Base-by-base conservation (phyloP, 2,113 vertebrate species). In the Furnarius figulus region DNA sequence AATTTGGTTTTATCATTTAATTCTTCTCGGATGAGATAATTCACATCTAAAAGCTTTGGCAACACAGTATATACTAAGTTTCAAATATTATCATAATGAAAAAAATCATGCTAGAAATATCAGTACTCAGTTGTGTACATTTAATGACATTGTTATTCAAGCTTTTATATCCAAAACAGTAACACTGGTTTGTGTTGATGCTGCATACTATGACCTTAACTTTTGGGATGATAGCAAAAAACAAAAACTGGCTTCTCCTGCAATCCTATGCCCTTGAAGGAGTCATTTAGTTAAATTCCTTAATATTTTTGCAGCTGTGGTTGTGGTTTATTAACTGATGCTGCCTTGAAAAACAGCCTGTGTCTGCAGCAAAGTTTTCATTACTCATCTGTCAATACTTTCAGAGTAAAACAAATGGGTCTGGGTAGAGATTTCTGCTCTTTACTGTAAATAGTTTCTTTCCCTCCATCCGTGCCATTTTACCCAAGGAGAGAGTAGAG, bases 351-450 rank as follows among this genome's bases (percentile, higher is more conserved):
- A 82, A 94, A 63, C 72, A 75, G 95, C 68, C 73, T 39, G 39
- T 94, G 90, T 84, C 87, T 92, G 88, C 92, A 84, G 90, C 88
- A 72, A 73, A 73, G 79, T 78, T 95, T 96, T 95, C 96, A 94
- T 97, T 94, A 90, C 93, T 95, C 90, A 75, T 96, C 92, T 96
- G 96, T 96, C 96, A 94, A 82, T 96, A 92, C 86, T 93, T 68
- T 27, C 65, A 61, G 88, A 82, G 65, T 87, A 61, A 94, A 96
- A 95, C 76, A 94, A 94, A 96, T 96, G 68, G 49, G 58, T 52
- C 73, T 94, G 80, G 55, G 52, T 61, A 37, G 90, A 88, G 77
- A 42, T 39, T 96, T 78, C 85, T 90, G 33, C 76, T 94, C 33
- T 71, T 59, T 63, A 67, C 17, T 46, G 31, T 83, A 27, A 74